A percentile compares a stretch with the other conserved stretches of the same genome.
Evolutionary conservation across 2,113 vertebrate species (phyloP).

Genomic region (Callospermophilus lateralis): DNA sequence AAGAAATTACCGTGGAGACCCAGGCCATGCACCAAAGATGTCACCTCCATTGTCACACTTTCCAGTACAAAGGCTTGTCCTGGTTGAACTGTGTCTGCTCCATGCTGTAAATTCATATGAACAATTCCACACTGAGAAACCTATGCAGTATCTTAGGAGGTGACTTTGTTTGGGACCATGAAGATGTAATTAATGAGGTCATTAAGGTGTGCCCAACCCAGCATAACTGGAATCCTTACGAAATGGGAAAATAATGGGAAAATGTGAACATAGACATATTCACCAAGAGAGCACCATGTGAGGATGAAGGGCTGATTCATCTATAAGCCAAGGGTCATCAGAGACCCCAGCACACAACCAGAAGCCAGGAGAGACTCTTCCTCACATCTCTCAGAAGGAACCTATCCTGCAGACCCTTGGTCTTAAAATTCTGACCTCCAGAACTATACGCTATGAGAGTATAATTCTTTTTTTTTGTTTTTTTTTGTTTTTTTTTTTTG

Average conservation of each 20-base stretch:
- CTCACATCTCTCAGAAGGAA: neutral
- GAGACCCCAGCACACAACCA: neutral
- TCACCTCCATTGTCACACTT: neutral
- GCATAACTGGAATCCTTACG: neutral
- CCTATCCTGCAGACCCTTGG: neutral
- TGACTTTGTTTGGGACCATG: neutral
- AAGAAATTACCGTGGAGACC: neutral
- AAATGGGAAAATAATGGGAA: neutral
- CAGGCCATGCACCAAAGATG: neutral
- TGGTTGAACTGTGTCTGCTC: fast-evolving
- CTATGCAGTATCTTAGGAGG: neutral
- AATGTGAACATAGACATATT: neutral
- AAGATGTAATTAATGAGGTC: neutral
- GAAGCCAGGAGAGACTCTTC: neutral
- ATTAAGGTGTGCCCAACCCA: neutral
- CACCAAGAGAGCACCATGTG: too few species aligned
- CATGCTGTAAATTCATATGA: fast-evolving
- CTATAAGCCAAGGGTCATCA: neutral
- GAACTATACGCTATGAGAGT: neutral
- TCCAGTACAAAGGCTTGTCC: neutral
- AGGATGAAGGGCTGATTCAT: fast-evolving
- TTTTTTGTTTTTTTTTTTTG: too few species aligned
- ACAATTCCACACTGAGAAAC: too few species aligned
- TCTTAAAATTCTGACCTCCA: neutral
- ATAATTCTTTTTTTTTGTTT: too few species aligned